phyloP scores from a whole-genome alignment of 2,888 invertebrate genomes.

The Tyria jacobaeae region DNA sequence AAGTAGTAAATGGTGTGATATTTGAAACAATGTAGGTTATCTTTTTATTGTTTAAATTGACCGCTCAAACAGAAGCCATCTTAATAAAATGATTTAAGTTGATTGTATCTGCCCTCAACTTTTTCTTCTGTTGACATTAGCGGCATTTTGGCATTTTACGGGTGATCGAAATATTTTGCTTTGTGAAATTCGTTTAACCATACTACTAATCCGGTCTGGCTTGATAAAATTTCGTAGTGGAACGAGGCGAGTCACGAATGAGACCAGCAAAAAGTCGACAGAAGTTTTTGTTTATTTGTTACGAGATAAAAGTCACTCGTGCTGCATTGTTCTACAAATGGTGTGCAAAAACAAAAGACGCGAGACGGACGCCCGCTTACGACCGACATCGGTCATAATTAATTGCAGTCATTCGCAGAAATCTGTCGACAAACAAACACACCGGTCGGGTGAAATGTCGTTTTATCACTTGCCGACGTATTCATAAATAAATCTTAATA shows the following conservation, averaged over 20 bases:
- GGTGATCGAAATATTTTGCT: slow-evolving; percentile 57
- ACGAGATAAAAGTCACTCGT: slow-evolving; percentile 75
- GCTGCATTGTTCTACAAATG: slow-evolving; percentile 81
- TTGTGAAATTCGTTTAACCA: slow-evolving; percentile 56
- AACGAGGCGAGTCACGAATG: slow-evolving; percentile 49
- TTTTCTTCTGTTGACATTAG: slow-evolving; percentile 41
- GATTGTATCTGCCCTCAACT: slow-evolving; percentile 47
- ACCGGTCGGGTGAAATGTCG: slow-evolving; percentile 65
- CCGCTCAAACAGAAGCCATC: slow-evolving; percentile 45
- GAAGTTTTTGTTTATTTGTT: slow-evolving; percentile 69
- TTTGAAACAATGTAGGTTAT: slow-evolving; percentile 64
- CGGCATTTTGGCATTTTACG: slow-evolving; percentile 53
- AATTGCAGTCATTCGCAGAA: slow-evolving; percentile 81
- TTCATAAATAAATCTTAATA: slow-evolving; percentile 74
- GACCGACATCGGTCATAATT: slow-evolving; percentile 77
- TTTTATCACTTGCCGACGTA: slow-evolving; percentile 74
- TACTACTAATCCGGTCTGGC: slow-evolving; percentile 61
- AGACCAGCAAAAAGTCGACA: slow-evolving; percentile 68
- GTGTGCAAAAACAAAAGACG: slow-evolving; percentile 77
- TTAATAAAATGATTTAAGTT: slow-evolving; percentile 53
- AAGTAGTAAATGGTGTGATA: slow-evolving; percentile 54
- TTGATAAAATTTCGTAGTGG: slow-evolving; percentile 69
- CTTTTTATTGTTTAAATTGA: slow-evolving; percentile 33
- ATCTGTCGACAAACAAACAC: slow-evolving; percentile 71
- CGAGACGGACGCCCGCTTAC: slow-evolving; percentile 54